Evolutionary conservation across 2,888 invertebrate genomes (phyloP).

Genomic region (Megalurothrips usitatus): DNA sequence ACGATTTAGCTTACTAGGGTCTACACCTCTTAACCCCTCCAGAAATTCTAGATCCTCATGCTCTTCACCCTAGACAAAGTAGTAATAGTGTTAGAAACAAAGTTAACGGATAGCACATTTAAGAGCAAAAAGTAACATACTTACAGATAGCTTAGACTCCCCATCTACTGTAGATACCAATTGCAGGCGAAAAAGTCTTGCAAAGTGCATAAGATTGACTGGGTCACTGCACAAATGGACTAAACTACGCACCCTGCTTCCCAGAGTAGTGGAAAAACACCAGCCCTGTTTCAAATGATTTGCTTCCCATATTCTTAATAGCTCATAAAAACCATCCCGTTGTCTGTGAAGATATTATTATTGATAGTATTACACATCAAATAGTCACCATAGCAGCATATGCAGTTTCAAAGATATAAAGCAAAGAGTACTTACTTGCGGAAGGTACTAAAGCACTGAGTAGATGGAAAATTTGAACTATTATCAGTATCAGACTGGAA

Average conservation of each 20-base stretch:
- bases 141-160: background rate
- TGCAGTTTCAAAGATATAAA: background rate
- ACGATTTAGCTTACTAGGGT: background rate
- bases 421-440: background rate
- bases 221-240: background rate
- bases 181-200: slow-evolving; percentile 9
- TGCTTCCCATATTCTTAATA: background rate
- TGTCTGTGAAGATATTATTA: background rate
- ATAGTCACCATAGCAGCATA: too few species aligned
- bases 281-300: background rate
- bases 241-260: background rate
- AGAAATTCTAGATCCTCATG: background rate
- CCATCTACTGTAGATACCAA: background rate
- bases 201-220: slow-evolving; percentile 12
- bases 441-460: slow-evolving; percentile 13
- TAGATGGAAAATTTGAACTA: slow-evolving; percentile 2
- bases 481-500: slow-evolving; percentile 14
- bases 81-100: background rate
- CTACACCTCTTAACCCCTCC: background rate
- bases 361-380: too few species aligned
- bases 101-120: background rate
- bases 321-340: background rate
- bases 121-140: background rate
- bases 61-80: background rate
- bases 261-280: background rate